These are phyloP conservation scores for Vipera ursinii DNA, from an alignment of 2,797 vertebrate genomes.

Conservation along the genomic window DNA sequence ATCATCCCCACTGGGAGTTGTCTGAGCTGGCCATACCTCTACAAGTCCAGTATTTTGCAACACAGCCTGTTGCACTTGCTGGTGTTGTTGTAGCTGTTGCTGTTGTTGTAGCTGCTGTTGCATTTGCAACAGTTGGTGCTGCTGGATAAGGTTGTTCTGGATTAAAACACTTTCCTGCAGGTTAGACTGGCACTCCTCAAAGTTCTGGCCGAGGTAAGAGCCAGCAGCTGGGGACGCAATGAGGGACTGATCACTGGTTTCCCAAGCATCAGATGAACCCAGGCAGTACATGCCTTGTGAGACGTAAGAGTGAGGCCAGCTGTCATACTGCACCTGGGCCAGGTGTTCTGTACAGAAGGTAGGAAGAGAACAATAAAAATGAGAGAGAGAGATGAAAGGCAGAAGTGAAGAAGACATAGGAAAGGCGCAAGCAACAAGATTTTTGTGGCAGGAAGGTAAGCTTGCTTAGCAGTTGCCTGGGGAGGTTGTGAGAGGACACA, in stretches of 20 bases:
- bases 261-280: slow-evolving; percentile 96
- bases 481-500: not conserved
- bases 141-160: slow-evolving; percentile 75
- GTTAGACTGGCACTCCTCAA: slow-evolving; percentile 83
- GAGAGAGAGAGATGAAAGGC: not conserved
- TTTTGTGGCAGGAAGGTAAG: not conserved
- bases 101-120: slow-evolving; percentile 77
- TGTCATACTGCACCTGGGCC: slow-evolving; percentile 91
- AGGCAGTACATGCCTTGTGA: slow-evolving; percentile 98
- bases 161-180: slow-evolving; percentile 84
- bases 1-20: slow-evolving; percentile 51
- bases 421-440: not conserved
- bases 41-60: slow-evolving; percentile 80
- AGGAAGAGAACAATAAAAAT: not conserved
- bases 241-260: slow-evolving; percentile 90
- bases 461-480: not conserved
- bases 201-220: slow-evolving; percentile 87
- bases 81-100: slow-evolving; percentile 76
- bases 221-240: slow-evolving; percentile 87
- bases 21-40: slow-evolving; percentile 85
- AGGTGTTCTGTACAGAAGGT: slow-evolving; percentile 82
- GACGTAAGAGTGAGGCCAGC: slow-evolving; percentile 97
- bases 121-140: slow-evolving; percentile 82
- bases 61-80: slow-evolving; percentile 79
- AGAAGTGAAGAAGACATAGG: not conserved